A percentile compares a stretch with the other conserved stretches of the same genome.
These are phyloP conservation scores for Thamnophis sirtalis DNA, from an alignment of 2,113 vertebrate species.

Conservation along the genomic window DNA sequence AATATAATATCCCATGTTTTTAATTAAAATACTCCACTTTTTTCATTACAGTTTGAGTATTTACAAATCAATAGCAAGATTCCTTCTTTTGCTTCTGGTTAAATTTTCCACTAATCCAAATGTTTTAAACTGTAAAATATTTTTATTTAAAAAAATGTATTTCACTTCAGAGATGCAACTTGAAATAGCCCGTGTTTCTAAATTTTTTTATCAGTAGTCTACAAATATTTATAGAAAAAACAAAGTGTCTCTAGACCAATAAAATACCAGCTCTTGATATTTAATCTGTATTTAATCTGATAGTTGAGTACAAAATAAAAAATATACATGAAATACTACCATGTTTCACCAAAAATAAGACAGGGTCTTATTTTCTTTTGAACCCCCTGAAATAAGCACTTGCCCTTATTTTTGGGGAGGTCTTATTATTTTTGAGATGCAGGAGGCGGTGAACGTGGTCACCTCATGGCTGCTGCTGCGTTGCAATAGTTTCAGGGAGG, in stretches of 20 bases:
- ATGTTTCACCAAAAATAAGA: too few species aligned
- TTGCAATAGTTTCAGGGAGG: too few species aligned
- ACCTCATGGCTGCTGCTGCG: too few species aligned
- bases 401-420: too few species aligned
- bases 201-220: not conserved
- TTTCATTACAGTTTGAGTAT: accelerated
- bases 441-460: too few species aligned
- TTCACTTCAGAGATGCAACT: not conserved
- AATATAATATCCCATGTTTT: not conserved
- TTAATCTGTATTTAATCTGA: not conserved
- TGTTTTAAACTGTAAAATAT: not conserved
- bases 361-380: too few species aligned
- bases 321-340: not conserved
- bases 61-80: not conserved
- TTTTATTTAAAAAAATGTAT: not conserved
- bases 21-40: not conserved
- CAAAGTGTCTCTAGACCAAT: not conserved
- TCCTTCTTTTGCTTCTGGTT: not conserved
- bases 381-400: too few species aligned
- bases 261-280: not conserved
- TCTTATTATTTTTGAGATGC: too few species aligned
- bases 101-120: not conserved
- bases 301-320: not conserved
- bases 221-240: not conserved
- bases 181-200: not conserved